Evolutionary conservation across 2,888 invertebrate genomes (phyloP).

Genomic region (Mechanitis messenoides): DNA sequence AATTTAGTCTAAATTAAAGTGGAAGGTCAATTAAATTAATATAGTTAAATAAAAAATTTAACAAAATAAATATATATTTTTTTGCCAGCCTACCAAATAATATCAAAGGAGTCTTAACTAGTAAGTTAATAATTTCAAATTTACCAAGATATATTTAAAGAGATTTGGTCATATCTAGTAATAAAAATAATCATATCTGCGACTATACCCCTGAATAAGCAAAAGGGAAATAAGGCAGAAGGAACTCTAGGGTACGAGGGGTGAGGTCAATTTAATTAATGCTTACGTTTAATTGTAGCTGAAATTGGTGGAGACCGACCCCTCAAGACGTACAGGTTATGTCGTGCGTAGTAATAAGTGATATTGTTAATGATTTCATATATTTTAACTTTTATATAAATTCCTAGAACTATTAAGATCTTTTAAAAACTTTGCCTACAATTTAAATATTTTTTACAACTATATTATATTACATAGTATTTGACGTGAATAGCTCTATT

Average conservation of each 20-base stretch:
- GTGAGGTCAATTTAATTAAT: constrained; percentile 68
- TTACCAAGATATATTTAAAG: too few species aligned
- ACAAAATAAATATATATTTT: too few species aligned
- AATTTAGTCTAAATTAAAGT: background rate
- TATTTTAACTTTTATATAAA: too few species aligned
- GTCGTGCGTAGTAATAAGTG: constrained; percentile 2
- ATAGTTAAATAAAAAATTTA: background rate
- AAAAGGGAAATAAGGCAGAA: constrained; percentile 69
- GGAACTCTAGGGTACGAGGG: constrained; percentile 38
- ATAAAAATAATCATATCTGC: constrained; percentile 13
- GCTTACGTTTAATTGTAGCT: constrained; percentile 71
- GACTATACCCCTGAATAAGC: constrained; percentile 62
- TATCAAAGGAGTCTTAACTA: background rate
- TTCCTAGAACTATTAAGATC: too few species aligned
- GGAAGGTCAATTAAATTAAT: background rate
- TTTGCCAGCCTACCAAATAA: too few species aligned
- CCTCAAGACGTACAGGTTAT: constrained; percentile 34
- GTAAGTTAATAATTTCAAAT: background rate
- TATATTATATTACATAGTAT: too few species aligned
- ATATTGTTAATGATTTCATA: background rate
- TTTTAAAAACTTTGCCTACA: too few species aligned
- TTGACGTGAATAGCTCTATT: too few species aligned
- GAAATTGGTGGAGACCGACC: constrained; percentile 59
- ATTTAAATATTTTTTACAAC: too few species aligned
- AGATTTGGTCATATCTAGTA: constrained; percentile 11